Base-by-base conservation (phyloP, 2,888 invertebrate species). In the Agrotis exclamationis region DNA sequence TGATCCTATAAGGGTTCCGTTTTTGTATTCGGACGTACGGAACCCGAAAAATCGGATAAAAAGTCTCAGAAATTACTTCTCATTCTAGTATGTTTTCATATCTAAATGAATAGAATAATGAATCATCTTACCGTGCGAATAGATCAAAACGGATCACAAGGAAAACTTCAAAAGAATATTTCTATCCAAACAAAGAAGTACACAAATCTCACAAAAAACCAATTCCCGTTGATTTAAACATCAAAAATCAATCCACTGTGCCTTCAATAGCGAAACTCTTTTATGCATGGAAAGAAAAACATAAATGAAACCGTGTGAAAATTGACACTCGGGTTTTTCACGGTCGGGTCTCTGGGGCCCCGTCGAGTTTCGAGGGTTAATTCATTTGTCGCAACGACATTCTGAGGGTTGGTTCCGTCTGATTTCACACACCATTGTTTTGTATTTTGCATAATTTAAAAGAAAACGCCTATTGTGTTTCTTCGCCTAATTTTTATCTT, bases 401-500 rank as follows among this genome's bases (percentile, higher is more conserved):
- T 66, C 74, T 66, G 54, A 77, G 82, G 85, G 84, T 86, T 81
- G 65, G 53, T 45, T 74, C 57, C 75, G 80, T 73, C 65, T 88
- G 88, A 88, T 88, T 88, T 84, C 75, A 70, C 74, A 74, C 70
- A 74, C 59, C 69, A 82, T 79, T 86, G 84, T 84, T 78, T 70
- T 18, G 45, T 76, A 72, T 76, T 87, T 87, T 83, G 81, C 81
- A 84, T 81, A 82, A 85, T 81, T 80, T 79, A 74, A 72, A 74
- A 71, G 70, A 74, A 78, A 80, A 78, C 53, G 47, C 16, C 20
- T 56, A 11, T 65, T 62, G 44, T 56, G 63, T 63, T 33, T 14
- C 9, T 18, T 9, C 9, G 54, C n/a, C n/a, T 33, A 13, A 13
- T 2, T 56, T 62, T 65, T 60, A 3, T 59, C 50, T 60, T n/a